Base-by-base conservation (phyloP, 2,888 invertebrate genomes). In the Tanypteryx hageni region DNA sequence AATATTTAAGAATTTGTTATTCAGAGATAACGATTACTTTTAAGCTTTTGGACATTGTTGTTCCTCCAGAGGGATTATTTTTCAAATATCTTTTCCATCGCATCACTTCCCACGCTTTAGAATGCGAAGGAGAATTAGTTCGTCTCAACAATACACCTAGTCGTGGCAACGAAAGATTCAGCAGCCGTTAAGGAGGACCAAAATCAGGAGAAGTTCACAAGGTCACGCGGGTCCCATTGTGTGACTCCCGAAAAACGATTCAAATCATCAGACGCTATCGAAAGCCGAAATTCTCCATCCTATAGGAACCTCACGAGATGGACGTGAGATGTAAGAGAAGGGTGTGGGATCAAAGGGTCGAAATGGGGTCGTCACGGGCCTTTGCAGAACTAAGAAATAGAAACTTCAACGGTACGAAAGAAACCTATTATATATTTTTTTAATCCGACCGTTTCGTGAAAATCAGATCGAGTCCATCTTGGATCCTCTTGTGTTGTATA, bases 301-400 rank as follows among this genome's bases (percentile, higher is more conserved):
- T n/a, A 83, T 16, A 31, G n/a, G n/a, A 83, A n/a, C n/a, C 56
- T 18, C 18, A 4, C 10, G 83, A 57, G 14, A n/a, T 56, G 56
- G 18, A 57, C 56, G 56, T 44, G 82, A 83, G 56, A 57, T 57
- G 83, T n/a, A n/a, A 56, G 83, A 57, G 83, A 83, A 57, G 18
- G 8, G 56, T 56, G 44, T 44, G 56, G 56, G 56, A 83, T 83
- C 83, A 7, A 57, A 57, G 57, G 5, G n/a, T 10, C n/a, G 57
- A 83, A 83, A 83, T n/a, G 83, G n/a, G 83, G 83, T 83, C 83
- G n/a, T 57, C 18, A 11, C 18, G 14, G 83, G 2, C 83, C n/a
- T 83, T 83, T 31, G 2, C n/a, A 57, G 16, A 0, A 27, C 82
- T 16, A 83, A n/a, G 10, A 18, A 56, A 14, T n/a, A 11, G 56